Evolutionary conservation across 2,888 invertebrate genomes (phyloP).

Genomic region (Parascotia fuliginaria): DNA sequence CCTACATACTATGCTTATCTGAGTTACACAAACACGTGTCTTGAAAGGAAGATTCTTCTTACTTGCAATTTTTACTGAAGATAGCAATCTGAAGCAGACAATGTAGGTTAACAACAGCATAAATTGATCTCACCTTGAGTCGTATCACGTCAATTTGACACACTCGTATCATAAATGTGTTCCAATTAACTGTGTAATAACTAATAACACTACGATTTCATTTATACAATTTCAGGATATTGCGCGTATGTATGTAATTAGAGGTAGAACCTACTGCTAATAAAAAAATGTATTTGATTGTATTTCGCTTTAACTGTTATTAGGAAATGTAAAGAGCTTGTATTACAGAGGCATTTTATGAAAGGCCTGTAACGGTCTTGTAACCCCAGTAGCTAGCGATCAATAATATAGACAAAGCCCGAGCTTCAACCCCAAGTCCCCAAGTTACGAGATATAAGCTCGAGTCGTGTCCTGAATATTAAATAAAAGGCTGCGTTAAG

Average conservation of each 20-base stretch:
- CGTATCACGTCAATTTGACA: slow-evolving; percentile 32
- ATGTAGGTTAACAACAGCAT: slow-evolving; percentile 34
- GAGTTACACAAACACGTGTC: background rate
- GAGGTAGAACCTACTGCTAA: too few relatives aligned
- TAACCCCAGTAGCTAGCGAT: slow-evolving; percentile 3
- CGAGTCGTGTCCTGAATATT: slow-evolving; percentile 19
- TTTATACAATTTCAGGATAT: slow-evolving; percentile 37
- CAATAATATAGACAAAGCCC: slow-evolving; percentile 9
- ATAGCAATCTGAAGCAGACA: slow-evolving; percentile 21
- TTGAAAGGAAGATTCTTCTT: slow-evolving; percentile 3
- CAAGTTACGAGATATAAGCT: background rate
- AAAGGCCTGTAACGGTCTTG: background rate
- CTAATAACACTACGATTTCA: slow-evolving; percentile 49
- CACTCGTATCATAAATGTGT: slow-evolving; percentile 38
- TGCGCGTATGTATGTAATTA: slow-evolving; percentile 18
- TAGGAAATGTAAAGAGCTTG: background rate
- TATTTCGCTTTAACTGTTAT: background rate
- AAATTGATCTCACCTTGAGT: slow-evolving; percentile 57
- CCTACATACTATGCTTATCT: background rate
- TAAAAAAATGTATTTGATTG: slow-evolving; percentile 2
- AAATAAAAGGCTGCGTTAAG: slow-evolving; percentile 8
- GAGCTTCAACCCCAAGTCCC: slow-evolving; percentile 7
- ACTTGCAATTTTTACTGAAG: slow-evolving; percentile 17
- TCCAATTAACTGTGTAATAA: slow-evolving; percentile 28
- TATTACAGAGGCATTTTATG: slow-evolving; percentile 1